Evolutionary conservation across 2,888 invertebrate species (phyloP).

Genomic region (Hirtodrosophila cameraria): DNA sequence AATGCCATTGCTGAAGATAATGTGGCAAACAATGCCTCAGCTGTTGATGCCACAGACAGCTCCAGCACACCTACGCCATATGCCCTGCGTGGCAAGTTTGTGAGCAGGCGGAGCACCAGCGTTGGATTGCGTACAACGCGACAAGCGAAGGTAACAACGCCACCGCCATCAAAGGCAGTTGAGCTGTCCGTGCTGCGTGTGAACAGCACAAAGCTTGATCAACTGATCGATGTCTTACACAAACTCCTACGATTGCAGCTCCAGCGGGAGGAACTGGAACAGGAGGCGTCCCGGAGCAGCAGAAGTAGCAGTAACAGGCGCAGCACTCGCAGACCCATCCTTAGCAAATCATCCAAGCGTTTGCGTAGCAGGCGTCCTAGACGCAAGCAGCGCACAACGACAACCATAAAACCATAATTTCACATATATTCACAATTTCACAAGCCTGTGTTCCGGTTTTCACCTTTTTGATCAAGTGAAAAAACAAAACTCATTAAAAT

Average conservation of each 20-base stretch:
- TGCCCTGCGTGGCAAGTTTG: slow-evolving; percentile 74
- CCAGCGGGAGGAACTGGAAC: slow-evolving; percentile 34
- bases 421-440: not conserved
- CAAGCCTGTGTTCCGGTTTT: too few species aligned
- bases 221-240: slow-evolving; percentile 72
- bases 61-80: slow-evolving; percentile 58
- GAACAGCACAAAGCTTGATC: slow-evolving; percentile 67
- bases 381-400: slow-evolving; percentile 26
- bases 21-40: slow-evolving; percentile 1
- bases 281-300: not conserved
- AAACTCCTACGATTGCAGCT: slow-evolving; percentile 63
- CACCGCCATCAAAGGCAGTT: not conserved
- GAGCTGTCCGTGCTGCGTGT: slow-evolving; percentile 18
- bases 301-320: not conserved
- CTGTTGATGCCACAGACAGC: slow-evolving; percentile 8
- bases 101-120: slow-evolving; percentile 55
- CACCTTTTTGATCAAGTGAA: too few species aligned
- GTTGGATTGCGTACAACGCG: slow-evolving; percentile 43
- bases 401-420: slow-evolving; percentile 4
- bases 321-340: slow-evolving; percentile 10
- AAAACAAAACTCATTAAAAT: too few species aligned
- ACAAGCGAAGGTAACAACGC: slow-evolving; percentile 31
- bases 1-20: slow-evolving; percentile 12
- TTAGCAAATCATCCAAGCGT: slow-evolving; percentile 24
- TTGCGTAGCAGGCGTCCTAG: slow-evolving; percentile 19